phyloP scores from a whole-genome alignment of 2,888 invertebrate species.

The Phaonia tiefii region DNA sequence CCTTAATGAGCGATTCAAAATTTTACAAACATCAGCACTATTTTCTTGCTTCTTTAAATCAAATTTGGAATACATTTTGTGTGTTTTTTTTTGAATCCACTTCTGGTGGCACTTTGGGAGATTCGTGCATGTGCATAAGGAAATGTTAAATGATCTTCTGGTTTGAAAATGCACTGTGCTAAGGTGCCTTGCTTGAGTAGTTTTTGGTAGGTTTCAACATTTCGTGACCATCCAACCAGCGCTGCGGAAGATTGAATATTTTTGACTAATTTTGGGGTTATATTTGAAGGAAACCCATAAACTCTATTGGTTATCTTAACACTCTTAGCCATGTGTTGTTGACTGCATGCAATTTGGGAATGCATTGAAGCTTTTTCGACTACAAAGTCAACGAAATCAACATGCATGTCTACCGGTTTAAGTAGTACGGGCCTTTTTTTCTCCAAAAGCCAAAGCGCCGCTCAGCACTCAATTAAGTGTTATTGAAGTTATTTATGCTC shows the following conservation, averaged over 20 bases:
- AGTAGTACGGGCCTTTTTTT: conserved; percentile 42
- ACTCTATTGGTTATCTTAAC: conserved; percentile 26
- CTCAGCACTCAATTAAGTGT: neutral
- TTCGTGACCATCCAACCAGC: conserved; percentile 55
- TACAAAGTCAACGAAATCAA: conserved; percentile 19
- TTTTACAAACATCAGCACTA: too few relatives aligned
- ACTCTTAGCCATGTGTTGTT: conserved; percentile 33
- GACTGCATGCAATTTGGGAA: conserved; percentile 32
- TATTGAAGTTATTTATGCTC: conserved; percentile 24
- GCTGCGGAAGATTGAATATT: conserved; percentile 15
- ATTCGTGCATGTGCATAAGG: too few relatives aligned
- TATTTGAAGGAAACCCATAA: conserved; percentile 6
- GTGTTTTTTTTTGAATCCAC: neutral
- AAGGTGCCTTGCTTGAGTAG: neutral
- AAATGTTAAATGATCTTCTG: too few relatives aligned
- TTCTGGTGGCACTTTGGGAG: too few relatives aligned
- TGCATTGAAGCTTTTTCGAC: conserved; percentile 51
- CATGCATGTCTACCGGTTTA: conserved; percentile 62
- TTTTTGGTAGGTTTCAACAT: conserved; percentile 36
- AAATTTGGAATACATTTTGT: conserved; percentile 9
- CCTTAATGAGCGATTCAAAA: conserved; percentile 1
- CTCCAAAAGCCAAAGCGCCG: conserved; percentile 14
- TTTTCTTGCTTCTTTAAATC: neutral
- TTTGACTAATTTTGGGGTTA: conserved; percentile 33
- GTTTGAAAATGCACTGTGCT: neutral